Conservation (phyloP, 2,888 invertebrate species). For the Lutraria lutraria region DNA sequence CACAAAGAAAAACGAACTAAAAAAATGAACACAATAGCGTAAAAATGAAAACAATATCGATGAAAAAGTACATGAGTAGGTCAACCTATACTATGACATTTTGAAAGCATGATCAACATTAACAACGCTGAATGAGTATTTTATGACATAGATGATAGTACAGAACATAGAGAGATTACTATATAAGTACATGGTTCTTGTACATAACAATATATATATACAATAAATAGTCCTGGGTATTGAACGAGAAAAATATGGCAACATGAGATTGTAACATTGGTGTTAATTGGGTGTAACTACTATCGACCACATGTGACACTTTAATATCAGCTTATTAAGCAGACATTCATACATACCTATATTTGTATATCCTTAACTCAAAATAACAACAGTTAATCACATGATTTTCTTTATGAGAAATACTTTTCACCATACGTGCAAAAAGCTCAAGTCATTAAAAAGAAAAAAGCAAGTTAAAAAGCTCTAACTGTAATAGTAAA, state of each 20-base stretch:
- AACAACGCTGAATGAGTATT: neutral
- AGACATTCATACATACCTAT: neutral
- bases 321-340: neutral
- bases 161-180: neutral
- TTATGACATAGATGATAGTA: neutral
- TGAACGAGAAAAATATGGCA: constrained; percentile 12
- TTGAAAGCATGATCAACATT: neutral
- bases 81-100: neutral
- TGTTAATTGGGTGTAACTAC: neutral
- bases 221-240: constrained; percentile 23
- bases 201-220: neutral
- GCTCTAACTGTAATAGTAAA: too few species aligned
- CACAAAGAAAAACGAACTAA: too few species aligned
- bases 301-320: neutral
- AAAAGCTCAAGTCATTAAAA: neutral
- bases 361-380: too few species aligned
- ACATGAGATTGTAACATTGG: neutral
- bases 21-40: too few species aligned
- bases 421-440: neutral
- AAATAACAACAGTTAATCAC: neutral
- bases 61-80: neutral
- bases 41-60: too few species aligned
- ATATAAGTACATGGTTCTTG: neutral
- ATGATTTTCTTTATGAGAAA: neutral
- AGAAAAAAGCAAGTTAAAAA: too few species aligned